Evolutionary conservation across 2,113 vertebrate species (phyloP).

Genomic region (Bostrychus sinensis): DNA sequence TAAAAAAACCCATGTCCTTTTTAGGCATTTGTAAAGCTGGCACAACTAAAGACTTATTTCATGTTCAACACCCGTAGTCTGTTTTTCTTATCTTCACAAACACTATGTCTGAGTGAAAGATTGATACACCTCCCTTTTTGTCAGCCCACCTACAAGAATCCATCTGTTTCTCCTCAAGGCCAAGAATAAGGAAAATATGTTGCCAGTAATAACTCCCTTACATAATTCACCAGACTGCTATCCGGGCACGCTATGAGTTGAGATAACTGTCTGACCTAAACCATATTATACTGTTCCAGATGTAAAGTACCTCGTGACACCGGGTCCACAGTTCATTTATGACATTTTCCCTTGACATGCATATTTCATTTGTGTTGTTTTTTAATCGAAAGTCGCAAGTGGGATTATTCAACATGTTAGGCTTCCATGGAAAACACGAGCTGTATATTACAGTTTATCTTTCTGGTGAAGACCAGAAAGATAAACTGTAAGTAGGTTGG

Average conservation of each 20-base stretch:
- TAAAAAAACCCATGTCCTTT: conserved; percentile 14
- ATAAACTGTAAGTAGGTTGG: neutral
- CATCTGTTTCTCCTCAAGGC: conserved; percentile 31
- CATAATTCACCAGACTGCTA: conserved; percentile 17
- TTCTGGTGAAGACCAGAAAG: neutral
- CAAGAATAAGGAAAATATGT: conserved; percentile 13
- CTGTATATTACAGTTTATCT: too few species aligned
- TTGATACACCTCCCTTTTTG: conserved; percentile 34
- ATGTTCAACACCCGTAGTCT: neutral
- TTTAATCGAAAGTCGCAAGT: neutral
- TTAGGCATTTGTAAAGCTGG: neutral
- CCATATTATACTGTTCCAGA: neutral
- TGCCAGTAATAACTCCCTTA: neutral
- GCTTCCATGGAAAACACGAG: neutral
- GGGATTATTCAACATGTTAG: neutral
- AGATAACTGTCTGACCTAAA: neutral
- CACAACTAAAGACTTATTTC: neutral
- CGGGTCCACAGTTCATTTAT: neutral
- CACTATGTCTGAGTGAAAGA: conserved; percentile 22
- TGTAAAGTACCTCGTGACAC: neutral
- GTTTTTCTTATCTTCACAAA: conserved; percentile 52
- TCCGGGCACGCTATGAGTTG: neutral
- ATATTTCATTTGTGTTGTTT: neutral
- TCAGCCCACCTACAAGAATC: neutral
- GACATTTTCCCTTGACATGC: neutral